A percentile compares a stretch with the other conserved stretches of the same genome.
Evolutionary conservation across 2,797 vertebrate genomes (phyloP).

Genomic region (Hippocampus kuda): DNA sequence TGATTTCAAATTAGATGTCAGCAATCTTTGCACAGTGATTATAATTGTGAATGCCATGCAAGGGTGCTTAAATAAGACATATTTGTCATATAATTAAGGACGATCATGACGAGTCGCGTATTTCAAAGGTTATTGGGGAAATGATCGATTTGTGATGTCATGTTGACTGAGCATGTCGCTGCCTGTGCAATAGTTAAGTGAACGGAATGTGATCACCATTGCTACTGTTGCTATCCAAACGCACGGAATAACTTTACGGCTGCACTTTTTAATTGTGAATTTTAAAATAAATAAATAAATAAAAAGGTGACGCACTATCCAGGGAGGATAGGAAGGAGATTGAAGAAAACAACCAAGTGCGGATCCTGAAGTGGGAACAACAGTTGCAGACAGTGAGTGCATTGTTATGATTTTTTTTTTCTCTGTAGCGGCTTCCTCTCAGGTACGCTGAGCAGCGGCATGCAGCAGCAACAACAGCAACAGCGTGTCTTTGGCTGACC

Average conservation of each 20-base stretch:
- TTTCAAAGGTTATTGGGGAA: neutral
- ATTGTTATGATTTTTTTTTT: slow-evolving; percentile 16
- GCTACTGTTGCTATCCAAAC: slow-evolving; percentile 19
- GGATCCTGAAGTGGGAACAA: slow-evolving; percentile 40
- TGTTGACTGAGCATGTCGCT: too few relatives aligned
- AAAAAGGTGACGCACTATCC: slow-evolving; percentile 32
- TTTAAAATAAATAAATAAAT: too few relatives aligned
- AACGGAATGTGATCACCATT: slow-evolving; percentile 25
- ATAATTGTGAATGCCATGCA: too few relatives aligned
- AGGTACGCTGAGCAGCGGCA: slow-evolving; percentile 64
- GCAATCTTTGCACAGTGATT: too few relatives aligned
- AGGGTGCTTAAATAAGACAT: too few relatives aligned
- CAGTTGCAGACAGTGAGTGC: slow-evolving; percentile 43
- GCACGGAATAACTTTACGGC: slow-evolving; percentile 41
- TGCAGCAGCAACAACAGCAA: slow-evolving; percentile 45
- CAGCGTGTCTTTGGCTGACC: slow-evolving; percentile 78
- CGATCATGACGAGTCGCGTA: neutral
- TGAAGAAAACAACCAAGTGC: slow-evolving; percentile 20
- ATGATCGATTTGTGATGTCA: too few relatives aligned
- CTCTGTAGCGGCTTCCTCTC: slow-evolving; percentile 60
- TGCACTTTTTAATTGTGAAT: slow-evolving; percentile 49
- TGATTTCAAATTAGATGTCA: too few relatives aligned
- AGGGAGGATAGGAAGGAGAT: slow-evolving; percentile 22
- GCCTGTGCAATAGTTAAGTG: too few relatives aligned
- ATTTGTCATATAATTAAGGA: neutral